A percentile compares a stretch with the other conserved stretches of the same genome.
Evolutionary conservation across 1,140 invertebrate genomes (phyloP).

Genomic region (Neotoxoptera formosana): DNA sequence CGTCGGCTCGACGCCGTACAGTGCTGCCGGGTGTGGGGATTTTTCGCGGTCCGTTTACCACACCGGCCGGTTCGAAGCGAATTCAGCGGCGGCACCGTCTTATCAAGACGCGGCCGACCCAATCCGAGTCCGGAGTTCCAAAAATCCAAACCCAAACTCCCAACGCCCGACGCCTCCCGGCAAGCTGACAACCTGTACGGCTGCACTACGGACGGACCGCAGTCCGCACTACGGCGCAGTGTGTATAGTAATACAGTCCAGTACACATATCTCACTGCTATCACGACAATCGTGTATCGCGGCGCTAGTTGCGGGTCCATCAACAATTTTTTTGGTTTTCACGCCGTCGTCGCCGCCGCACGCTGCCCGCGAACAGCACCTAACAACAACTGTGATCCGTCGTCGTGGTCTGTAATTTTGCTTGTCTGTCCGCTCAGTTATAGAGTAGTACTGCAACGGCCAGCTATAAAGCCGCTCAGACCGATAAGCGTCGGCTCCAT

Average conservation of each 20-base stretch:
- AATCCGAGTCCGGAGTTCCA: not conserved
- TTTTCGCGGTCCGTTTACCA: not conserved
- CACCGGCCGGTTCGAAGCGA: not conserved
- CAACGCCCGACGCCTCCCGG: not conserved
- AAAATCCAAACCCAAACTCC: not conserved
- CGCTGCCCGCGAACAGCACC: too few relatives aligned
- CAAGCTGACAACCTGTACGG: not conserved
- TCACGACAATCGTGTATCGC: too few relatives aligned
- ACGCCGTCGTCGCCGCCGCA: not conserved
- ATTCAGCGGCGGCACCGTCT: conserved; percentile 12
- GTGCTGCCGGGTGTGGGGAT: too few relatives aligned
- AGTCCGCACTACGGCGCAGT: too few relatives aligned
- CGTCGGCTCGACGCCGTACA: not conserved
- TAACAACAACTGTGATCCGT: too few relatives aligned
- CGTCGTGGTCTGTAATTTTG: too few relatives aligned
- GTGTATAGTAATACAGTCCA: too few relatives aligned
- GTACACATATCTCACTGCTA: not conserved
- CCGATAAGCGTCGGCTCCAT: not conserved
- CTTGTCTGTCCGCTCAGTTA: not conserved
- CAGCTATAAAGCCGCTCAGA: too few relatives aligned
- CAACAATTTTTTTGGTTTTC: not conserved
- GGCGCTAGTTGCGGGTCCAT: not conserved
- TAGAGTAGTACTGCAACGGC: not conserved
- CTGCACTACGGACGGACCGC: not conserved
- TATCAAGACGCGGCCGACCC: not conserved